Conservation (phyloP, 1,140 invertebrate genomes). For the Rhagoletis zephyria region DNA sequence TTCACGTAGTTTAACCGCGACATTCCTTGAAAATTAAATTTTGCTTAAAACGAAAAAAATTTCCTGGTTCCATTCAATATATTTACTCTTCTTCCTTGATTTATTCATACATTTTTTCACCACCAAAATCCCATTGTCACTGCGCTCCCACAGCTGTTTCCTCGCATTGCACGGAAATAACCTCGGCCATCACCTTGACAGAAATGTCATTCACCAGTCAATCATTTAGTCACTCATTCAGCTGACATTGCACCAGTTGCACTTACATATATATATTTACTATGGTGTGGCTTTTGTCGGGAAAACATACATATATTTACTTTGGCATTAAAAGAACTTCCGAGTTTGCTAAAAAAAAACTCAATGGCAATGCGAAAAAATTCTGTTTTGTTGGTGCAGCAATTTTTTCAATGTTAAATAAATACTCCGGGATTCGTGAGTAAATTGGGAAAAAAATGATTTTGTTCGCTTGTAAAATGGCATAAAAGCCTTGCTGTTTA, state of each 20-base stretch:
- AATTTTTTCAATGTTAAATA: constrained; percentile 29
- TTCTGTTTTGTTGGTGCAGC: neutral
- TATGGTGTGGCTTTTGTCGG: neutral
- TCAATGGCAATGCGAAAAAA: neutral
- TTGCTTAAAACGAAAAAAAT: no score
- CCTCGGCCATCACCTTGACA: constrained; percentile 32
- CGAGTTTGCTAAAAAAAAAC: constrained; percentile 23
- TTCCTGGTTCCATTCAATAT: no score
- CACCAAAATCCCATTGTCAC: neutral
- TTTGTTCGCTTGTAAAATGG: neutral
- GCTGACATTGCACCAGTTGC: constrained; percentile 35
- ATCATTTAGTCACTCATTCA: neutral
- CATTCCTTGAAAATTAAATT: no score
- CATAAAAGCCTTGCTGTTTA: neutral
- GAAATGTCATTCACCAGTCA: constrained; percentile 48
- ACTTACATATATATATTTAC: neutral
- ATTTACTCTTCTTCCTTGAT: no score
- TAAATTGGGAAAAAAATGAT: neutral
- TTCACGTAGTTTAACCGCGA: no score
- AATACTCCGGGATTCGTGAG: neutral
- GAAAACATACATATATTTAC: constrained; percentile 32
- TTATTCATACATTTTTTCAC: neutral
- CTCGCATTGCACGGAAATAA: constrained; percentile 42
- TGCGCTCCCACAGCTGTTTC: neutral
- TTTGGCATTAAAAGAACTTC: constrained; percentile 49